Percentiles rank a stretch among this genome's conserved stretches.
phyloP scores from a whole-genome alignment of 2,797 vertebrate genomes.

The Gymnoscopelus microlampas region DNA sequence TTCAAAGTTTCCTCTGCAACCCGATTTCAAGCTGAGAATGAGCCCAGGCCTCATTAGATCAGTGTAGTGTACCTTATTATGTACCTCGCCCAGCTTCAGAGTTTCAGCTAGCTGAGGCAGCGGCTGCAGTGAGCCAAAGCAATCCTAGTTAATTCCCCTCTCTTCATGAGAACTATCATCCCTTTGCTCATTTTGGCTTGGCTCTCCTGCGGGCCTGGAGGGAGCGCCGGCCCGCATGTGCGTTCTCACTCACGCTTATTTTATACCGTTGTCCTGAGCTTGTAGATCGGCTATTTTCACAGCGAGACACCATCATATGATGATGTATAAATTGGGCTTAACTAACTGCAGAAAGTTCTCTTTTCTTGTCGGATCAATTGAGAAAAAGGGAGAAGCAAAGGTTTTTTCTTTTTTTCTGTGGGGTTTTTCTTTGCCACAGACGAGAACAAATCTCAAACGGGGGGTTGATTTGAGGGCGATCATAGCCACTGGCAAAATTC shows the following conservation, averaged over 20 bases:
- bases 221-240: conserved; percentile 14
- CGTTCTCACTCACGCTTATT: too few species aligned
- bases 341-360: conserved; percentile 52
- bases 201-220: conserved; percentile 55
- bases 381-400: too few species aligned
- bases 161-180: conserved; percentile 71
- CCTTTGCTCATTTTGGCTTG: conserved; percentile 60
- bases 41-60: conserved; percentile 70
- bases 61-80: conserved; percentile 62
- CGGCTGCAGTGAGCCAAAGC: conserved; percentile 67
- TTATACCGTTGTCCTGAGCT: too few species aligned
- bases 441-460: conserved; percentile 36
- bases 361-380: background rate
- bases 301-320: too few species aligned
- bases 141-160: conserved; percentile 77
- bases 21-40: conserved; percentile 50
- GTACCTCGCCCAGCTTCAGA: conserved; percentile 44
- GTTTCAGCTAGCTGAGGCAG: conserved; percentile 64
- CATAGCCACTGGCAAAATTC: conserved; percentile 27
- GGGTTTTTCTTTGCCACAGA: background rate
- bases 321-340: too few species aligned
- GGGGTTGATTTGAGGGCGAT: conserved; percentile 50
- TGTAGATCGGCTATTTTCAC: too few species aligned
- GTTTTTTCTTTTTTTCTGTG: conserved; percentile 16
- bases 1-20: conserved; percentile 33